Evolutionary conservation across 1,140 invertebrate genomes (phyloP).

Genomic region (Lanistes nyassanus): DNA sequence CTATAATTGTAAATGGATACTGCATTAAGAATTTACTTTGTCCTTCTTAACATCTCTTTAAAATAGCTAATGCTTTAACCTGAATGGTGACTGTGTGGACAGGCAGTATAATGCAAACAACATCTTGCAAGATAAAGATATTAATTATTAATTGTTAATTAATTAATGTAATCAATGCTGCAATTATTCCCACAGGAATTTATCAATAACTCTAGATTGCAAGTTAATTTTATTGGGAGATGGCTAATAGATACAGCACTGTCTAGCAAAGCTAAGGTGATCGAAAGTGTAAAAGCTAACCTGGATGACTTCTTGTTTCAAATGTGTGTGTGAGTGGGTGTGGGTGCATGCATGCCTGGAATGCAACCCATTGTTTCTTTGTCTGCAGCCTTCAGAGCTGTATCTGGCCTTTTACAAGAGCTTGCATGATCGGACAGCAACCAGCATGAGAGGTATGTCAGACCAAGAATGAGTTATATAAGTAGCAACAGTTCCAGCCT

Average conservation of each 20-base stretch:
- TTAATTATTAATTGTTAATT: neutral
- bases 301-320: neutral
- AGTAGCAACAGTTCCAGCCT: neutral
- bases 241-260: neutral
- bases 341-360: neutral
- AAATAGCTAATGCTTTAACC: too few relatives aligned
- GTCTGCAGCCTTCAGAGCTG: neutral
- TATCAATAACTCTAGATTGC: neutral
- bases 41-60: too few relatives aligned
- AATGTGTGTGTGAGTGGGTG: constrained; percentile 3
- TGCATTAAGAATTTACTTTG: too few relatives aligned
- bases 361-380: too few relatives aligned
- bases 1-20: too few relatives aligned
- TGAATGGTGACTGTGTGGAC: too few relatives aligned
- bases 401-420: neutral
- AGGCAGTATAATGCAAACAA: too few relatives aligned
- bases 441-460: neutral
- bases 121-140: too few relatives aligned
- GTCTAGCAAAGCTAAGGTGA: neutral
- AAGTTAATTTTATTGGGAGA: neutral
- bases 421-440: neutral
- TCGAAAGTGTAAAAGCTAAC: neutral
- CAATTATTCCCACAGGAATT: neutral
- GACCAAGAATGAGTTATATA: neutral
- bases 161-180: too few relatives aligned